phyloP scores from a whole-genome alignment of 2,113 vertebrate species.

The Pygoscelis adeliae region DNA sequence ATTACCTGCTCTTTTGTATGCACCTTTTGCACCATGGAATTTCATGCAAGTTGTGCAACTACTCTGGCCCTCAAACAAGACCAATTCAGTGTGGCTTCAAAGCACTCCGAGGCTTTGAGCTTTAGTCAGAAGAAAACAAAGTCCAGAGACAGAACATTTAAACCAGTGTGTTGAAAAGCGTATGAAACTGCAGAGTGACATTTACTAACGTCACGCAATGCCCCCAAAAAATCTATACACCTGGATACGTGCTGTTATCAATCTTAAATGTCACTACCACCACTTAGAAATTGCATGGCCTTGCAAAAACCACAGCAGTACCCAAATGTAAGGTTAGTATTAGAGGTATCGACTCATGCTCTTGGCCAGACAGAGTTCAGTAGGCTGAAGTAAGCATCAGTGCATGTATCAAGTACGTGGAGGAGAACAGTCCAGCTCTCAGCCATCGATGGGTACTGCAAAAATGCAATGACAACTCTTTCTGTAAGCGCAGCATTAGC shows the following conservation, averaged over 20 bases:
- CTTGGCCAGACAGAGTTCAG: neutral
- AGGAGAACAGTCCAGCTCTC: neutral
- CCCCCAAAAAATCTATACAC: neutral
- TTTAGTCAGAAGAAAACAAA: neutral
- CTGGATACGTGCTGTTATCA: neutral
- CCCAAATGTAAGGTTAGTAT: accelerated
- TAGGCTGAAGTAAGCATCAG: neutral
- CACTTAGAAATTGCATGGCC: neutral
- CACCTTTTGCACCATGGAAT: neutral
- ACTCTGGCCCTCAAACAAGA: neutral
- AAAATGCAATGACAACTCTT: neutral
- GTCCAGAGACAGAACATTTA: neutral
- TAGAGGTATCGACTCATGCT: neutral
- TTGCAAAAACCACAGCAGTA: neutral
- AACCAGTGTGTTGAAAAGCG: neutral
- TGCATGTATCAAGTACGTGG: accelerated
- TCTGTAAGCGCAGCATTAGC: neutral
- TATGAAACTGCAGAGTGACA: neutral
- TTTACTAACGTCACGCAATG: neutral
- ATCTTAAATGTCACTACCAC: neutral
- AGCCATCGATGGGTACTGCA: neutral
- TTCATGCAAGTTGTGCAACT: neutral
- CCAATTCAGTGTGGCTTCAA: neutral
- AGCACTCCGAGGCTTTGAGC: neutral
- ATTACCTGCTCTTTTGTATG: neutral